A percentile compares a stretch with the other conserved stretches of the same genome.
Conservation (phyloP, 1,140 invertebrate species). For the Cyclargus thomasi region DNA sequence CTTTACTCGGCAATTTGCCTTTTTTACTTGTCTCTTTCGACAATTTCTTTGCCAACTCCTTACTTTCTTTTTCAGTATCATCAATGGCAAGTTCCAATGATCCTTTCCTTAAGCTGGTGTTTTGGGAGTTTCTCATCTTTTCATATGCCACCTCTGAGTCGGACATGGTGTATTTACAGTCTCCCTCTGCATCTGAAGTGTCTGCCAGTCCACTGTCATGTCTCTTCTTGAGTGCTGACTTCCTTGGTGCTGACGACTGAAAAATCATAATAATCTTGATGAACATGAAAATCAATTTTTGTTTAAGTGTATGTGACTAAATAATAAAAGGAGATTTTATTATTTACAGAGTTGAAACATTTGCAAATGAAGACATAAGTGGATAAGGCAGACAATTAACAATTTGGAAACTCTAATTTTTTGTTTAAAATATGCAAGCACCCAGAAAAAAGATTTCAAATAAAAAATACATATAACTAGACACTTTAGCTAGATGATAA, state of each 20-base stretch:
- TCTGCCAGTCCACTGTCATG: conserved; percentile 67
- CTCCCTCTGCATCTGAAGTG: conserved; percentile 66
- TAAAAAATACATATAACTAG: no score
- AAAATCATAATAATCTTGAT: no score
- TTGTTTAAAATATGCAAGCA: no score
- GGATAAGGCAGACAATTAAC: no score
- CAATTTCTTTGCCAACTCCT: conserved; percentile 18
- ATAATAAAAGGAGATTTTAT: no score
- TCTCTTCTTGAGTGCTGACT: conserved; percentile 54
- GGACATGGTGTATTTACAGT: conserved; percentile 44
- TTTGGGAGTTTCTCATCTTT: conserved; percentile 29
- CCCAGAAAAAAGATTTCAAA: no score
- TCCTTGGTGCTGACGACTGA: conserved; percentile 51
- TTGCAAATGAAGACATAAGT: no score
- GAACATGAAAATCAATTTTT: no score
- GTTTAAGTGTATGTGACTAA: no score
- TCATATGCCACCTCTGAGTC: conserved; percentile 38
- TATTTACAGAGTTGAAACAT: no score
- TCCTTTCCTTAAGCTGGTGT: conserved; percentile 23
- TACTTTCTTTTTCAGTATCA: conserved; percentile 11
- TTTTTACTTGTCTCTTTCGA: conserved; percentile 25
- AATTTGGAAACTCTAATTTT: no score
- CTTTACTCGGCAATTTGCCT: background rate
- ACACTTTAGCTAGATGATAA: no score
- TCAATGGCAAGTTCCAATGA: conserved; percentile 12